phyloP scores from a whole-genome alignment of 2,888 invertebrate species.

The Heliconius ismenius region DNA sequence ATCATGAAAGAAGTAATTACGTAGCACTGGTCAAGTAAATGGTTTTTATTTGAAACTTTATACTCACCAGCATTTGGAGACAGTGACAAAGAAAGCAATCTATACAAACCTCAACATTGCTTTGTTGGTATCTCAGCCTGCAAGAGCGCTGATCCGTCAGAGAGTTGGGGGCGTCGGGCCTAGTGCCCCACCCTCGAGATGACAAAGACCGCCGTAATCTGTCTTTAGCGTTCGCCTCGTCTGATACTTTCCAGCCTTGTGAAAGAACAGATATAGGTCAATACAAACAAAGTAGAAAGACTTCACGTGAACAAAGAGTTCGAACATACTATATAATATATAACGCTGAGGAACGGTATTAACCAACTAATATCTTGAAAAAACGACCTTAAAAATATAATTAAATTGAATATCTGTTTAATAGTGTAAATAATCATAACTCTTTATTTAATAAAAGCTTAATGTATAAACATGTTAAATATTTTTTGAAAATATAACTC shows the following conservation, averaged over 20 bases:
- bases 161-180: slow-evolving; percentile 85
- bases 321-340: not conserved
- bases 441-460: not conserved
- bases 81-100: slow-evolving; percentile 35
- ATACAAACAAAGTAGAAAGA: slow-evolving; percentile 29
- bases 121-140: slow-evolving; percentile 93
- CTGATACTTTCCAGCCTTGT: slow-evolving; percentile 93
- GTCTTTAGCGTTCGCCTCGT: slow-evolving; percentile 84
- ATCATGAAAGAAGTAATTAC: not conserved
- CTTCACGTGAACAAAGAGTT: slow-evolving; percentile 14
- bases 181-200: slow-evolving; percentile 79
- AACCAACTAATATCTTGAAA: not conserved
- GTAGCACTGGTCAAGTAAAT: slow-evolving; percentile 1
- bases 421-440: not conserved
- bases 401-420: not conserved
- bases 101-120: slow-evolving; percentile 88
- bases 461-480: too few relatives aligned
- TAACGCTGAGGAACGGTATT: not conserved
- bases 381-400: not conserved
- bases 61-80: not conserved
- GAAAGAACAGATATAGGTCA: slow-evolving; percentile 42
- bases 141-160: slow-evolving; percentile 86
- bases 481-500: too few relatives aligned
- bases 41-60: slow-evolving; percentile 27
- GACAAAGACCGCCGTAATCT: slow-evolving; percentile 84